phyloP scores from a whole-genome alignment of 2,113 vertebrate genomes.

The Scomber japonicus region DNA sequence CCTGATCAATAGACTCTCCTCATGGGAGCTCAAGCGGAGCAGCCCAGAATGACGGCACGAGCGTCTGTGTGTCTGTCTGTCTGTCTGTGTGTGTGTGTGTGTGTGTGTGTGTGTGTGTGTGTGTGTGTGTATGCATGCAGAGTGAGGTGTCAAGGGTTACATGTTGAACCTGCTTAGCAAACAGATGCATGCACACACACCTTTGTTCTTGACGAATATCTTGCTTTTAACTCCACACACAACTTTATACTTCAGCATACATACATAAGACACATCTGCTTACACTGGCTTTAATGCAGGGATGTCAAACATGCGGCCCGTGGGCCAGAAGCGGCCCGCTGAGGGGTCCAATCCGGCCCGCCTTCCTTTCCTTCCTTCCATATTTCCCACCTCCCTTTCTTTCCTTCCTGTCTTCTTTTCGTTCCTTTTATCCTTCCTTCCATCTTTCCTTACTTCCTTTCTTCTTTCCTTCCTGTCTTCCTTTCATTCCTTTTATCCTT shows the following conservation, averaged over 20 bases:
- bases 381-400: too few species aligned
- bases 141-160: conserved; percentile 37
- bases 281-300: too few species aligned
- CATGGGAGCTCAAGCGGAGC: conserved; percentile 48
- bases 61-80: conserved; percentile 26
- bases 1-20: conserved; percentile 80
- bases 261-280: background rate
- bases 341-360: too few species aligned
- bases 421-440: too few species aligned
- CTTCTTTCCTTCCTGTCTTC: too few species aligned
- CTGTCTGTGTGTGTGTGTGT: conserved; percentile 24
- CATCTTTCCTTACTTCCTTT: too few species aligned
- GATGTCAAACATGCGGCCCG: too few species aligned
- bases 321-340: too few species aligned
- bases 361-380: too few species aligned
- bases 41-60: conserved; percentile 27
- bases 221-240: background rate
- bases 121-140: conserved; percentile 27
- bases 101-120: conserved; percentile 16
- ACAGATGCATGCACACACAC: conserved; percentile 31
- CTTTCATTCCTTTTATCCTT: too few species aligned
- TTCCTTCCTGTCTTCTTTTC: too few species aligned
- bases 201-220: conserved; percentile 18
- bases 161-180: conserved; percentile 6
- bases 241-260: background rate